Percentiles rank a stretch among this genome's conserved stretches.
These are phyloP conservation scores for Falco punctatus DNA, from an alignment of 2,113 vertebrate species.

Conservation along the genomic window DNA sequence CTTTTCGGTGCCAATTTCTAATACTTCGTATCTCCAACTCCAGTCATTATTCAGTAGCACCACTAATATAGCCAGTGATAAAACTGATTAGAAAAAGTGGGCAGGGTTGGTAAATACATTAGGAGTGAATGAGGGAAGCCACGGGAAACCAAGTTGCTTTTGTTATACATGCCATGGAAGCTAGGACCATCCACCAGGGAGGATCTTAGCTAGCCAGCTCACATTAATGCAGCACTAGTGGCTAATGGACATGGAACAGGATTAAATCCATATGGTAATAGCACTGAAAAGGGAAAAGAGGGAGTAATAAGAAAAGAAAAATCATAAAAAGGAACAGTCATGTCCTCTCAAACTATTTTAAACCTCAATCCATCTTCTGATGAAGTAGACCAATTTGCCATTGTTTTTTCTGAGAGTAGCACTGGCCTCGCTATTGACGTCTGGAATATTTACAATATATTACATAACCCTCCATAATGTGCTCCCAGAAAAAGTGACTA, in stretches of 20 bases:
- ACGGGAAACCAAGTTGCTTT: slow-evolving; percentile 27
- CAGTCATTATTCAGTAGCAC: neutral
- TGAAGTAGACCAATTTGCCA: neutral
- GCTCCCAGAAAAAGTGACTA: neutral
- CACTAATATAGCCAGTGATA: neutral
- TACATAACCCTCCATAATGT: neutral
- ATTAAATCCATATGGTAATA: slow-evolving; percentile 46
- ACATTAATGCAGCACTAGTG: slow-evolving; percentile 33
- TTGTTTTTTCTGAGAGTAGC: neutral
- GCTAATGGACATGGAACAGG: neutral
- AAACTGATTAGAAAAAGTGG: slow-evolving; percentile 16
- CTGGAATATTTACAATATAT: neutral
- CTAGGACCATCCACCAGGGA: slow-evolving; percentile 31
- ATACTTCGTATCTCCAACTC: neutral
- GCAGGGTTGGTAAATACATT: slow-evolving; percentile 38
- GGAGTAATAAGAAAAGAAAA: slow-evolving; percentile 1
- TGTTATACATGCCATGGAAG: slow-evolving; percentile 2
- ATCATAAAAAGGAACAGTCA: neutral
- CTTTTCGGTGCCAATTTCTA: neutral
- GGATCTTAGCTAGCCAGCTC: slow-evolving; percentile 10
- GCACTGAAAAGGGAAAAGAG: slow-evolving; percentile 18
- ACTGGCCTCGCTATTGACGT: neutral
- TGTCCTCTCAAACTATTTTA: slow-evolving; percentile 25
- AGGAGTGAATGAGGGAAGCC: slow-evolving; percentile 36
- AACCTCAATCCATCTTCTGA: neutral